Evolutionary conservation across 2,113 vertebrate genomes (phyloP).

Genomic region (Nestor notabilis): DNA sequence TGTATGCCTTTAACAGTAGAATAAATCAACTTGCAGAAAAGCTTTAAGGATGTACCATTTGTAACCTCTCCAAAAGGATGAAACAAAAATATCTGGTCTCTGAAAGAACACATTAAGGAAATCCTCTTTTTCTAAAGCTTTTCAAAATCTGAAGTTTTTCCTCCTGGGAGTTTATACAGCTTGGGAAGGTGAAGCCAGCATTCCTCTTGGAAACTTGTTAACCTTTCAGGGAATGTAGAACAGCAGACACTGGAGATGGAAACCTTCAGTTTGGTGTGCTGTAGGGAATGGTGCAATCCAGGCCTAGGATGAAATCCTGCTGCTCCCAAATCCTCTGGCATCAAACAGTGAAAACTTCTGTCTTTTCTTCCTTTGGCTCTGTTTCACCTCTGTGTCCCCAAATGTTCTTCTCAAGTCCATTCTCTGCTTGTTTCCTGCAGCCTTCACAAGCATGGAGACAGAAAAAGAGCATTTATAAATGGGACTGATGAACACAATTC

Average conservation of each 20-base stretch:
- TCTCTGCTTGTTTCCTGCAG: not conserved
- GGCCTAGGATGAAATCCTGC: not conserved
- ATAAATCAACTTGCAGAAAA: not conserved
- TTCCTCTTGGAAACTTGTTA: not conserved
- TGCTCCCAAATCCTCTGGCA: not conserved
- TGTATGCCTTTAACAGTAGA: not conserved
- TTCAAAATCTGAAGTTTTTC: not conserved
- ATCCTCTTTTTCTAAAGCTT: not conserved
- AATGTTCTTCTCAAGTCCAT: not conserved
- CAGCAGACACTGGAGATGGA: not conserved
- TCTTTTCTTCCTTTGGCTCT: not conserved
- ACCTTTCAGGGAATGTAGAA: not conserved
- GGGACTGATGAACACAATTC: not conserved
- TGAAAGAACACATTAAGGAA: not conserved
- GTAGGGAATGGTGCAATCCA: not conserved
- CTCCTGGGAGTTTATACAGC: not conserved
- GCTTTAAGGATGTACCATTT: not conserved
- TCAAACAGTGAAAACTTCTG: not conserved
- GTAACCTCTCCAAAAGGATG: not conserved
- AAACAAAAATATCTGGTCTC: not conserved
- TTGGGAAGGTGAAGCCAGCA: not conserved
- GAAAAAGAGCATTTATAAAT: not conserved
- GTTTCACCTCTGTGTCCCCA: not conserved
- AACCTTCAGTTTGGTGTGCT: not conserved
- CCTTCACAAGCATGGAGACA: not conserved